Evolutionary conservation across 2,113 vertebrate species (phyloP), one percentile per base, ranked within the genome.

Genomic region (Ceyx melanurus): DNA sequence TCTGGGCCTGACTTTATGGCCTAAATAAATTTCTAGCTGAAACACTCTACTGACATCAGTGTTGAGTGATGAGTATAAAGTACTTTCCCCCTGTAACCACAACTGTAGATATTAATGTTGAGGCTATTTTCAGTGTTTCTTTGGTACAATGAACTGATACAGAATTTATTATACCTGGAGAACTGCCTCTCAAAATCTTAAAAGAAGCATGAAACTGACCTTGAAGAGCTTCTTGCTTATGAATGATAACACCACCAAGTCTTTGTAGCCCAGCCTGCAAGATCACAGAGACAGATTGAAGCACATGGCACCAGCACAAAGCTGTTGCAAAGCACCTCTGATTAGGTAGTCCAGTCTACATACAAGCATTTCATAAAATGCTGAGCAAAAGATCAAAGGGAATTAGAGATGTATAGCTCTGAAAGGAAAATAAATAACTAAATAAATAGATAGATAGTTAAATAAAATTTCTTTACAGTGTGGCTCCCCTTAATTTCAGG

Each of bases 311-410:
- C 60, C 28, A 62, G 72, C 92, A 48, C 31, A 92, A 66, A 91
- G 54, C 67, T 80, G 80, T 12, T 90, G 53, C 46, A 72, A 80
- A 91, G 45, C 17, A 5, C 33, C 23, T 93, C 89, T 87, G 86
- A 86, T 89, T 93, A 86, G 68, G 60, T 25, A 89, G 67, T 26
- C 78, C 61, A 66, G 67, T 37, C 77, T 23, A 86, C 29, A 81
- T 31, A 64, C 51, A 84, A 90, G 92, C 60, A 88, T 75, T 93
- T 94, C 91, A 87, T 72, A 64, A 96, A 90, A 90, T 60, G 42
- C 15, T 80, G 67, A 96, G 66, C 33, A 89, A 77, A 92, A 86
- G 28, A 89, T 94, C 72, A 95, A 96, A 96, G 45, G 75, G 88
- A 94, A 86, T 96, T 84, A 75, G 67, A 85, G 77, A 95, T 87